These are phyloP conservation scores for Tenthredo amoena DNA, from an alignment of 2,888 invertebrate genomes.

Conservation along the genomic window DNA sequence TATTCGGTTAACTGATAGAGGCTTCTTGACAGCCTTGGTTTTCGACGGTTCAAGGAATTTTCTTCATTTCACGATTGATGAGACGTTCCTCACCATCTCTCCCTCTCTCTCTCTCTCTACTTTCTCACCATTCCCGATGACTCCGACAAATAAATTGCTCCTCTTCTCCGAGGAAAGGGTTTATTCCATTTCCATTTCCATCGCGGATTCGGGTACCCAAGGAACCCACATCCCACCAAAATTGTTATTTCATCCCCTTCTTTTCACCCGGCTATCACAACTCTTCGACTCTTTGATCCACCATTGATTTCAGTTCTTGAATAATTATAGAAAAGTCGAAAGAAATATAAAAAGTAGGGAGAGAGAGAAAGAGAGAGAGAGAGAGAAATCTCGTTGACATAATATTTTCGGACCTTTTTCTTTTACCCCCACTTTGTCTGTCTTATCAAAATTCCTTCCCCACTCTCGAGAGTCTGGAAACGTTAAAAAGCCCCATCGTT, in stretches of 20 bases:
- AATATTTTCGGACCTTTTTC: neutral
- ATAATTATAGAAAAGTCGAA: neutral
- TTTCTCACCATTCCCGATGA: neutral
- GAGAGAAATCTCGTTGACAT: no score
- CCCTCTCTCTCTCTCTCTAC: neutral
- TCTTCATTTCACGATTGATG: conserved; percentile 42
- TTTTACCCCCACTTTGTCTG: neutral
- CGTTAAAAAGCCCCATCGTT: neutral
- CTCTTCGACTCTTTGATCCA: neutral
- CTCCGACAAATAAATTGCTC: conserved; percentile 26
- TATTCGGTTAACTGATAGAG: conserved; percentile 29
- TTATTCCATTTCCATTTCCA: neutral
- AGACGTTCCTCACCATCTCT: neutral
- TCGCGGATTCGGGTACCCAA: neutral
- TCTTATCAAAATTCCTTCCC: neutral
- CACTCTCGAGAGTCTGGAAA: neutral
- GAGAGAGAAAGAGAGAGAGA: no score
- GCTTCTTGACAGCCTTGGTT: conserved; percentile 20
- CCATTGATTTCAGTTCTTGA: no score
- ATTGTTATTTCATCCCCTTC: neutral
- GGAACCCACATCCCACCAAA: neutral
- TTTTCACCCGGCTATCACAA: neutral
- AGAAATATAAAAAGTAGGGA: neutral
- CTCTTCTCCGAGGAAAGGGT: neutral
- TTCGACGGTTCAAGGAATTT: conserved; percentile 36